phyloP scores from a whole-genome alignment of 2,113 vertebrate species.

The Bagarius yarrelli region DNA sequence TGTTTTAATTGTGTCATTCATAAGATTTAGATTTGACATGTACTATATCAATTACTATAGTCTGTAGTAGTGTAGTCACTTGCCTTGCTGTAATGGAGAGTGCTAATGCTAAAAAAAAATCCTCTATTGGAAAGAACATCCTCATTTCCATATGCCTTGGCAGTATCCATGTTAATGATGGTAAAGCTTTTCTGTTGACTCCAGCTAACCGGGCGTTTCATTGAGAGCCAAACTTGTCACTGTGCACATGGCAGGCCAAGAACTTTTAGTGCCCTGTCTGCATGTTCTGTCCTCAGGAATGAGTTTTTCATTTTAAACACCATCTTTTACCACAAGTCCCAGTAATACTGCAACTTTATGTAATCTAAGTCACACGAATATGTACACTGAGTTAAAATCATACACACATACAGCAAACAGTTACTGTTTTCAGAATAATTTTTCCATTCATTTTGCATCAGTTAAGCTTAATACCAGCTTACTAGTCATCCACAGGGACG shows the following conservation, averaged over 20 bases:
- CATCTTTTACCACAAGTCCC: conserved; percentile 56
- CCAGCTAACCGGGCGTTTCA: conserved; percentile 21
- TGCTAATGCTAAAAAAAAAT: not conserved
- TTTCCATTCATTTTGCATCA: not conserved
- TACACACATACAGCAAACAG: conserved; percentile 6
- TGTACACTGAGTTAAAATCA: conserved; percentile 25
- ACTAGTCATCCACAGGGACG: not conserved
- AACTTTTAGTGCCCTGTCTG: conserved; percentile 57
- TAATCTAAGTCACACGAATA: conserved; percentile 60
- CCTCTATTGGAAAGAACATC: not conserved
- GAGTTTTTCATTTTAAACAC: conserved; percentile 65
- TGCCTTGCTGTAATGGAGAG: conserved; percentile 11
- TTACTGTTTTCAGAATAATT: not conserved
- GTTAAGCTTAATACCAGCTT: not conserved
- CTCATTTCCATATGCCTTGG: not conserved
- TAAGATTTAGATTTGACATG: not conserved
- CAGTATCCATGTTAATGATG: conserved; percentile 21
- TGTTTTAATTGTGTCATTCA: not conserved
- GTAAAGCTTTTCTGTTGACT: conserved; percentile 13
- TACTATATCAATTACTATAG: not conserved
- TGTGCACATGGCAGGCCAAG: conserved; percentile 58
- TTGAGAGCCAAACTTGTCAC: conserved; percentile 44
- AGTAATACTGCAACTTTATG: conserved; percentile 60
- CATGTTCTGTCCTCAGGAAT: conserved; percentile 67
- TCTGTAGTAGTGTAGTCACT: not conserved